Evolutionary conservation across 2,797 vertebrate genomes (phyloP), one percentile per base, ranked within the genome.

Genomic region (Discoglossus pictus): DNA sequence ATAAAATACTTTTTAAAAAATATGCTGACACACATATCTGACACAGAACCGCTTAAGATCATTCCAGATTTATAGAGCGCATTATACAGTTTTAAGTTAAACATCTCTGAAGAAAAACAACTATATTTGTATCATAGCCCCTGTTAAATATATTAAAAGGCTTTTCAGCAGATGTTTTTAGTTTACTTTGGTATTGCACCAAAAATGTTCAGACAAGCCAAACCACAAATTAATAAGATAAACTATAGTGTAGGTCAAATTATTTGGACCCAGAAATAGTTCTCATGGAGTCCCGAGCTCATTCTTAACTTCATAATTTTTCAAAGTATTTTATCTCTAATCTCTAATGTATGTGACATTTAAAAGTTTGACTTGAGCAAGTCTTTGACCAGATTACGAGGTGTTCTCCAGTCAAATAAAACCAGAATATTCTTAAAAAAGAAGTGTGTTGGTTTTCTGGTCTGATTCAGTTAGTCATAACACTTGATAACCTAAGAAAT

Each of bases 161-260:
- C 34, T 48, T 56, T 27, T 56, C 43, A 63, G 46, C 60, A 70
- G 67, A 70, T 70, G 67, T 70, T 70, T 58, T 58, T 12, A 63
- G 67, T 70, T 70, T 63, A 61, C 44, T 63, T 70, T 70, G 67
- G 67, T 63, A 56, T 21, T 35, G 59, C 46, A 70, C 67, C 67
- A 70, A 70, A 54, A 25, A 42, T 63, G 59, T 70, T 61, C 67
- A 70, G 51, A 55, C 52, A 70, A 56, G 60, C 67, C 60, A 70
- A 70, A 70, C 67, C 67, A 48, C 67, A 69, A 69, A 55, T 69
- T 69, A 69, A 62, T 69, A 62, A 69, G 67, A 69, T 69, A 69
- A 69, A 62, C 67, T 52, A 18, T 52, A 63, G 67, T 38, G 43
- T 50, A 50, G 67, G 60, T 70, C 67, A 62, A 58, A 70, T 70